phyloP scores from a whole-genome alignment of 1,140 invertebrate species.

The Stenopsyche tienmushanensis region DNA sequence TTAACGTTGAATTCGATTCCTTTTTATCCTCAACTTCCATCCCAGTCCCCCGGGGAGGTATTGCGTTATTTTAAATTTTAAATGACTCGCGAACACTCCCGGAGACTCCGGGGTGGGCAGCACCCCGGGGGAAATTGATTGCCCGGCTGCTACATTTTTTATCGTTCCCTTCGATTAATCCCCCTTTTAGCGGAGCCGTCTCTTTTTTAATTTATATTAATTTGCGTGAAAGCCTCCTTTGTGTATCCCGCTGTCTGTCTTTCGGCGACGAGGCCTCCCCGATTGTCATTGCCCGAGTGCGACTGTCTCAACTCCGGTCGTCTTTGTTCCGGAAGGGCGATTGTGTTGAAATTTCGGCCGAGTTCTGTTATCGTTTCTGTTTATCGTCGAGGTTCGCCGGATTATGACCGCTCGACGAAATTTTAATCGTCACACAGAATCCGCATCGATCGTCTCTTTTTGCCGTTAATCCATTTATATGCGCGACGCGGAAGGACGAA shows the following conservation, averaged over 20 bases:
- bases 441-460: no score
- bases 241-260: constrained; percentile 10
- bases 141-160: constrained; percentile 34
- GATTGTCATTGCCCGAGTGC: constrained; percentile 21
- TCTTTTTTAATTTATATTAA: constrained; percentile 39
- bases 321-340: constrained; percentile 3
- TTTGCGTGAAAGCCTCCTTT: constrained; percentile 35
- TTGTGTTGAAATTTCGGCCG: no score
- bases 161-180: constrained; percentile 37
- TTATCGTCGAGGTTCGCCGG: background rate
- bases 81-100: constrained; percentile 25
- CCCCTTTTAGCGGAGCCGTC: constrained; percentile 26
- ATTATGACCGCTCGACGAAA: background rate
- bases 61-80: constrained; percentile 36
- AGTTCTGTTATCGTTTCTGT: background rate
- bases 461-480: background rate
- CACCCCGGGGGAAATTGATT: constrained; percentile 19
- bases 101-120: background rate
- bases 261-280: background rate
- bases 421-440: no score
- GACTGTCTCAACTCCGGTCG: constrained; percentile 11
- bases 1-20: constrained; percentile 4
- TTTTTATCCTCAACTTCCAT: background rate
- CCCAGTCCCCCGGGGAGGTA: background rate
- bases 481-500: background rate